Conservation (phyloP, 1,140 invertebrate genomes). For the Idris sp. region DNA sequence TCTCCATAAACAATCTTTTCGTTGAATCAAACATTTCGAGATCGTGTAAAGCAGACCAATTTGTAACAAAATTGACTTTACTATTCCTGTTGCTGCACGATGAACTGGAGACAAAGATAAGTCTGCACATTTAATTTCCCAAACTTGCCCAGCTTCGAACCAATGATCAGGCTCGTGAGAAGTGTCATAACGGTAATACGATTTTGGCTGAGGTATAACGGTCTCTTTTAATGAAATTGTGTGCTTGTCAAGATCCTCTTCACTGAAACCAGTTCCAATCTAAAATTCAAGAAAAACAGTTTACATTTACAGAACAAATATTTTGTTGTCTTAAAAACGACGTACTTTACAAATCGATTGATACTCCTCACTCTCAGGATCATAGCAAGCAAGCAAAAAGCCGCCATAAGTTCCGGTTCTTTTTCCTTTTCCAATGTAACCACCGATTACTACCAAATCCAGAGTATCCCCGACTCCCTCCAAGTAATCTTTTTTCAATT, state of each 20-base stretch:
- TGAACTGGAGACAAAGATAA: slow-evolving; percentile 97
- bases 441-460: slow-evolving; percentile 97
- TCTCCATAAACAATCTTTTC: no score
- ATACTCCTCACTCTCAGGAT: slow-evolving; percentile 94
- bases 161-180: slow-evolving; percentile 93
- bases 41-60: no score
- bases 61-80: slow-evolving; percentile 73
- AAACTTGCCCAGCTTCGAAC: slow-evolving; percentile 95
- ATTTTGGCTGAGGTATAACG: slow-evolving; percentile 85
- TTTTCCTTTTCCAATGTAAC: slow-evolving; percentile 95
- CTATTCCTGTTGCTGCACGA: slow-evolving; percentile 91
- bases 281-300: slow-evolving; percentile 70
- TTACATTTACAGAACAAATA: no score
- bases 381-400: slow-evolving; percentile 98
- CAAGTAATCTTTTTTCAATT: slow-evolving; percentile 98
- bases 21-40: no score
- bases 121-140: slow-evolving; percentile 99
- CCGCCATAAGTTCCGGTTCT: slow-evolving; percentile 96
- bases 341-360: slow-evolving; percentile 94
- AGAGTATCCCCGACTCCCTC: slow-evolving; percentile 96
- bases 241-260: slow-evolving; percentile 91
- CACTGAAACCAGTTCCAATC: slow-evolving; percentile 98
- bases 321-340: slow-evolving; percentile 3
- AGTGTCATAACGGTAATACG: slow-evolving; percentile 92
- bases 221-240: slow-evolving; percentile 88